Percentiles rank a stretch among this genome's conserved stretches.
Evolutionary conservation across 2,797 vertebrate genomes (phyloP).

Genomic region (Danionella dracula): DNA sequence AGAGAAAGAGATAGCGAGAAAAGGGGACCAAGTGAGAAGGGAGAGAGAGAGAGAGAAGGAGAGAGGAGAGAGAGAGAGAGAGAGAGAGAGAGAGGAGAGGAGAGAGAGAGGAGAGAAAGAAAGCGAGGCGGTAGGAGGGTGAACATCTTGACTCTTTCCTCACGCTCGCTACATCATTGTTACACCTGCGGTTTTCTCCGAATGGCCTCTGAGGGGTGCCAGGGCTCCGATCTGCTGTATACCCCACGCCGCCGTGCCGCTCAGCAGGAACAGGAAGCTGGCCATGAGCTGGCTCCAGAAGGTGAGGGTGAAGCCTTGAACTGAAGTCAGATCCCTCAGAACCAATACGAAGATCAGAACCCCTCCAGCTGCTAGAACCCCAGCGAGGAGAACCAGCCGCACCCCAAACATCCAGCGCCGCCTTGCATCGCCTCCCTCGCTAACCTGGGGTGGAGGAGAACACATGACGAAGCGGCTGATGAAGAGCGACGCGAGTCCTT

Average conservation of each 20-base stretch:
- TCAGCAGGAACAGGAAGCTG: constrained; percentile 77
- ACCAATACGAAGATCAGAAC: constrained; percentile 66
- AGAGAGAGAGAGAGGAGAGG: no score
- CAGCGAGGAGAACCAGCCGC: constrained; percentile 61
- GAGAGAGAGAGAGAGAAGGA: no score
- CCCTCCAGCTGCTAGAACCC: constrained; percentile 60
- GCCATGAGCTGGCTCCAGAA: constrained; percentile 76
- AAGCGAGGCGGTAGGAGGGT: no score
- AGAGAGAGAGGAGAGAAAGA: no score
- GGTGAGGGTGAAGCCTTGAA: constrained; percentile 66
- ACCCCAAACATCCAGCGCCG: constrained; percentile 71
- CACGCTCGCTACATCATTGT: no score
- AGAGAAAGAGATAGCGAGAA: no score
- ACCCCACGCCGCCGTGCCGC: constrained; percentile 69
- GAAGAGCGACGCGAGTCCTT: no score
- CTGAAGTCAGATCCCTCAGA: constrained; percentile 55
- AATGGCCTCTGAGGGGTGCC: not conserved
- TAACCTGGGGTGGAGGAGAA: no score
- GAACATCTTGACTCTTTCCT: no score
- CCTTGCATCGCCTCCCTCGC: constrained; percentile 56
- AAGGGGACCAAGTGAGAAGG: no score
- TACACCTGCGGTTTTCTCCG: constrained; percentile 5
- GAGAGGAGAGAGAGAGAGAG: no score
- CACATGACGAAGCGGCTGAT: no score
- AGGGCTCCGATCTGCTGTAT: constrained; percentile 60